Percentiles rank a stretch among this genome's conserved stretches.
Evolutionary conservation across 1,140 invertebrate species (phyloP).

Genomic region (Drosophila nebulosa): DNA sequence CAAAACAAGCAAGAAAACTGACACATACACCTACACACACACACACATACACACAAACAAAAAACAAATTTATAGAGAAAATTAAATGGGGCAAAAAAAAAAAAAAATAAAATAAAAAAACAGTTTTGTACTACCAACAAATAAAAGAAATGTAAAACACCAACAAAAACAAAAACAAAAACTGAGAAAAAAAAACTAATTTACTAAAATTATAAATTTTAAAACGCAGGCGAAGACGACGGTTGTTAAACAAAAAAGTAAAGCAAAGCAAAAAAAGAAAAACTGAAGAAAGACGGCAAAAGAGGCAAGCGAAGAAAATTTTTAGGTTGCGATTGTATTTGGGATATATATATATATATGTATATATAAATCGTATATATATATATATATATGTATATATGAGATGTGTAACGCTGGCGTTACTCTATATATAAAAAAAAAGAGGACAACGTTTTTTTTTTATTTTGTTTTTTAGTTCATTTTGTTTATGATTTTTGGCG

Average conservation of each 20-base stretch:
- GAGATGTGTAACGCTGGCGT: conserved; percentile 44
- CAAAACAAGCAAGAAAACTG: background rate
- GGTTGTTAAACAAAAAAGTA: background rate
- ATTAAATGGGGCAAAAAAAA: background rate
- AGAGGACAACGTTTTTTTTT: conserved; percentile 20
- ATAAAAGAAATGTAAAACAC: conserved; percentile 4
- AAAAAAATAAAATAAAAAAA: background rate
- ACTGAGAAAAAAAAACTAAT: background rate
- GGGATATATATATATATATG: background rate
- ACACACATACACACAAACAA: background rate
- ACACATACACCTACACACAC: background rate
- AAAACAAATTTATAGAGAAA: background rate
- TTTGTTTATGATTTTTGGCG: conserved; percentile 12
- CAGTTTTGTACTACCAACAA: conserved; percentile 1
- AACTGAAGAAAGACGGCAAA: background rate
- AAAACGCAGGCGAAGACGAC: background rate
- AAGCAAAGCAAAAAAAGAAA: too few relatives aligned
- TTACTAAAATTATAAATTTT: background rate
- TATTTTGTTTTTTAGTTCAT: background rate
- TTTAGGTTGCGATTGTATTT: background rate
- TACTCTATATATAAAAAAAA: conserved; percentile 48
- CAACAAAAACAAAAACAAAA: background rate
- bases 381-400: conserved; percentile 38
- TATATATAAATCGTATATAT: background rate
- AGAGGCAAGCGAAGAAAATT: background rate